A percentile compares a stretch with the other conserved stretches of the same genome.
Evolutionary conservation across 1,140 invertebrate species (phyloP).

Genomic region (Thaumetopoea pityocampa): DNA sequence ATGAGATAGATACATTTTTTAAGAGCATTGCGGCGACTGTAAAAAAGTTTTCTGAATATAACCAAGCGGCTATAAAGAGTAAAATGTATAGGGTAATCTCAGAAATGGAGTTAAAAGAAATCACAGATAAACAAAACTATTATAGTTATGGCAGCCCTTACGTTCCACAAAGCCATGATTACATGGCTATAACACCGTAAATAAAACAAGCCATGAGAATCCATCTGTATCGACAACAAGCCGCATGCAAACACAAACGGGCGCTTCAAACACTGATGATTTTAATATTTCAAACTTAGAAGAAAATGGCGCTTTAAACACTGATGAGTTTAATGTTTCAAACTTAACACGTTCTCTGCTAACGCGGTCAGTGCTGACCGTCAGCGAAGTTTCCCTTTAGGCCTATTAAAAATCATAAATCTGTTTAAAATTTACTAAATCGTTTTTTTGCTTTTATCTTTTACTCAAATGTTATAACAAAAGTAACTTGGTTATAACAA

Average conservation of each 20-base stretch:
- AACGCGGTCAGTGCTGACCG: too few relatives aligned
- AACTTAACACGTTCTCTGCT: too few relatives aligned
- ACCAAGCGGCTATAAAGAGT: constrained; percentile 26
- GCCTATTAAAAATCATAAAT: too few relatives aligned
- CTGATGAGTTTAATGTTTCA: constrained; percentile 2
- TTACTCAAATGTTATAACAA: too few relatives aligned
- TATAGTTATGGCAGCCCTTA: constrained; percentile 3
- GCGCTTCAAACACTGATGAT: constrained; percentile 3
- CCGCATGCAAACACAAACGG: constrained; percentile 1
- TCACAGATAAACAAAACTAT: constrained; percentile 18
- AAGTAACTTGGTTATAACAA: too few relatives aligned
- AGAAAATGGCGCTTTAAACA: constrained; percentile 1
- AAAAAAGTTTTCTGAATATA: constrained; percentile 30
- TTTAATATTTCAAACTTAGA: constrained; percentile 7
- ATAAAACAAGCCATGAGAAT: constrained; percentile 3
- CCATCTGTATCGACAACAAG: too few relatives aligned
- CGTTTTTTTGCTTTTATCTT: too few relatives aligned
- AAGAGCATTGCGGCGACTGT: constrained; percentile 29
- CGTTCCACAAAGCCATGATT: constrained; percentile 2
- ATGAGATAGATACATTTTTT: constrained; percentile 31
- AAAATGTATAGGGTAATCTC: constrained; percentile 29
- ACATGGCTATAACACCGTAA: constrained; percentile 3
- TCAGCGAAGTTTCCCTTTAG: too few relatives aligned
- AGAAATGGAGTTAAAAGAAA: constrained; percentile 33
- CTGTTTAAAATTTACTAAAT: too few relatives aligned